Base-by-base conservation (phyloP, 2,888 invertebrate genomes). In the Phyllotreta striolata region DNA sequence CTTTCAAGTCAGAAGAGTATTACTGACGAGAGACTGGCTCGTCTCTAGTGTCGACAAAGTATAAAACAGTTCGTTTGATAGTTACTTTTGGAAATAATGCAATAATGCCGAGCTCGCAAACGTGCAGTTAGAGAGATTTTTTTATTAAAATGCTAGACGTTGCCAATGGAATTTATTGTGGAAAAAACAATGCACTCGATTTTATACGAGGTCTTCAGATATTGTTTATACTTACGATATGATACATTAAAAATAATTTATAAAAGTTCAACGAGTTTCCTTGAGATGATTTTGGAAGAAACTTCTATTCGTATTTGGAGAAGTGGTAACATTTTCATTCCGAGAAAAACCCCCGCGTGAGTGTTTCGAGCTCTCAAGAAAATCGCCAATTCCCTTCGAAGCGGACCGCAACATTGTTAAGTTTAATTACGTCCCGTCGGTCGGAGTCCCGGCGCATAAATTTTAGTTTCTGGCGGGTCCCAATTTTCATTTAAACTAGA, bases 401-500 rank as follows among this genome's bases (percentile, higher is more conserved):
- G 24, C 24, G 8, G 14, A 10, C 35, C 49, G 41, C 58, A 51
- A 51, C 49, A 58, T 40, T 51, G 49, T 58, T 49, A 58, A 58
- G 41, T 51, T 51, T 43, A 58, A 58, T 41, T 58, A 40, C 40
- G 14, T 10, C 37, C 46, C 39, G 49, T 12, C 37, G 58, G 24
- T 3, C 51, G 24, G 24, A n/a, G 56, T 56, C 44, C 56, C 43
- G 34, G 56, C 56, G 49, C 41, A 59, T 59, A 61, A 56, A 60
- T 64, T 56, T 40, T 55, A 52, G 34, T 52, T 47, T 37, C 24
- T 52, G 47, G n/a, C 43, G 41, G 40, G 40, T 40, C 51, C 51
- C 59, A 51, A 59, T 51, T 63, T 63, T 54, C 44, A 63, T 63
- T 63, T 47, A 46, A 63, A 63, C 39, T 60, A 46, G 55, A 55